phyloP scores from a whole-genome alignment of 2,797 vertebrate species.

The Gallinago nigripennis region DNA sequence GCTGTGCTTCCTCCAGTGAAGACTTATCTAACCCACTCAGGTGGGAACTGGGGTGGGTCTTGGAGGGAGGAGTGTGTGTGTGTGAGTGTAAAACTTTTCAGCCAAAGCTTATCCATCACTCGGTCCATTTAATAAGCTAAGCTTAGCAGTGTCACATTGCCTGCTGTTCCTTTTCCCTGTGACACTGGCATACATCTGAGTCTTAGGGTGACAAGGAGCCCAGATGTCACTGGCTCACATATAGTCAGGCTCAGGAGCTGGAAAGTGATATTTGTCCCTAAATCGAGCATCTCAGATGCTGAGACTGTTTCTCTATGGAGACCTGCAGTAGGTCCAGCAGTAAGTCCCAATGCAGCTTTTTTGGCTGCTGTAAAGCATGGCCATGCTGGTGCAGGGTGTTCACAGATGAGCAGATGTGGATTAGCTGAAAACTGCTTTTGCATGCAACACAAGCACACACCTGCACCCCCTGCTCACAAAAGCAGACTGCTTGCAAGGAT shows the following conservation, averaged over 20 bases:
- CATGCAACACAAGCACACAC: not conserved
- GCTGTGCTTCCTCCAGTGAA: accelerated
- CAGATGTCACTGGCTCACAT: not conserved
- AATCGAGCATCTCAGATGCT: not conserved
- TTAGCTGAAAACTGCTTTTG: not conserved
- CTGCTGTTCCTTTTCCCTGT: not conserved
- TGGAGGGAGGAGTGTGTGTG: not conserved
- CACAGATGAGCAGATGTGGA: not conserved
- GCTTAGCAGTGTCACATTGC: not conserved
- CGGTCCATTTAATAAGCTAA: not conserved
- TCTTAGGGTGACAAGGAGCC: not conserved
- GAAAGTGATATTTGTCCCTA: not conserved
- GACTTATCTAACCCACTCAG: not conserved
- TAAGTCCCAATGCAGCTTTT: not conserved
- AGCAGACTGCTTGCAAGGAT: not conserved
- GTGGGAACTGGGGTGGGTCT: not conserved
- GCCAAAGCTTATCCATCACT: not conserved
- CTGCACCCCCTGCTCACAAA: not conserved
- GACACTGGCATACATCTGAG: not conserved
- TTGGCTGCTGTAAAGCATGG: not conserved
- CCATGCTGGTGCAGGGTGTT: not conserved
- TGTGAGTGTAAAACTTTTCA: not conserved
- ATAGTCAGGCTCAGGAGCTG: not conserved
- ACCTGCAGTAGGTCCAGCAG: not conserved
- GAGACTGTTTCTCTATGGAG: not conserved